A percentile compares a stretch with the other conserved stretches of the same genome.
phyloP scores from a whole-genome alignment of 2,113 vertebrate genomes.

The Barnardius zonarius region DNA sequence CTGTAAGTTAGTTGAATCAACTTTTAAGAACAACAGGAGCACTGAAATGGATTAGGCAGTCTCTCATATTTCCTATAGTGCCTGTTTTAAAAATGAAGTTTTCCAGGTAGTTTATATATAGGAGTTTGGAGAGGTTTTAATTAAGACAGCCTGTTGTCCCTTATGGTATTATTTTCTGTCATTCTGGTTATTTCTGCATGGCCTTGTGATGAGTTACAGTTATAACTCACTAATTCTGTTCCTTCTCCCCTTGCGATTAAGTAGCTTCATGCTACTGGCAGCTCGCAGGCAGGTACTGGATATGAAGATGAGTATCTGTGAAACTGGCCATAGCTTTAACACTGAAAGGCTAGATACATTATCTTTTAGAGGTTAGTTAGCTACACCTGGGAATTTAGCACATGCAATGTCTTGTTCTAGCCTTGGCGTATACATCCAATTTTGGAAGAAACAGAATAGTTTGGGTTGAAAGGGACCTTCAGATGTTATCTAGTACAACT shows the following conservation, averaged over 20 bases:
- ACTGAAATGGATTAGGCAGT: neutral
- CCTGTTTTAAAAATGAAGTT: neutral
- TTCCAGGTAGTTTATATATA: neutral
- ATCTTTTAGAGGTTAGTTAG: neutral
- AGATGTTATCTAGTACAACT: neutral
- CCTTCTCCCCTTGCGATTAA: neutral
- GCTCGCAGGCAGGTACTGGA: neutral
- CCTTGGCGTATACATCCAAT: neutral
- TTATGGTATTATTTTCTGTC: neutral
- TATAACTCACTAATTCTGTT: neutral
- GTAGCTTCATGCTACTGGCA: neutral
- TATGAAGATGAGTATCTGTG: neutral
- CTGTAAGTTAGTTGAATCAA: neutral
- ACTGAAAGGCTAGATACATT: neutral
- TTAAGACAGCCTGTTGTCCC: neutral
- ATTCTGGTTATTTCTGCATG: constrained; percentile 3
- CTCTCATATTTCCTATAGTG: neutral
- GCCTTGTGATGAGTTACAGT: neutral
- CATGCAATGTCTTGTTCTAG: neutral
- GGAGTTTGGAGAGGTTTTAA: neutral
- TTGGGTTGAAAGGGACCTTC: neutral
- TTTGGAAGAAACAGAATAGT: neutral
- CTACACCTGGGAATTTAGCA: neutral
- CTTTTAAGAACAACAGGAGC: neutral
- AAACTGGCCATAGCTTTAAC: neutral